These are phyloP conservation scores for Anarrhichthys ocellatus DNA, from an alignment of 2,113 vertebrate genomes.

Conservation along the genomic window DNA sequence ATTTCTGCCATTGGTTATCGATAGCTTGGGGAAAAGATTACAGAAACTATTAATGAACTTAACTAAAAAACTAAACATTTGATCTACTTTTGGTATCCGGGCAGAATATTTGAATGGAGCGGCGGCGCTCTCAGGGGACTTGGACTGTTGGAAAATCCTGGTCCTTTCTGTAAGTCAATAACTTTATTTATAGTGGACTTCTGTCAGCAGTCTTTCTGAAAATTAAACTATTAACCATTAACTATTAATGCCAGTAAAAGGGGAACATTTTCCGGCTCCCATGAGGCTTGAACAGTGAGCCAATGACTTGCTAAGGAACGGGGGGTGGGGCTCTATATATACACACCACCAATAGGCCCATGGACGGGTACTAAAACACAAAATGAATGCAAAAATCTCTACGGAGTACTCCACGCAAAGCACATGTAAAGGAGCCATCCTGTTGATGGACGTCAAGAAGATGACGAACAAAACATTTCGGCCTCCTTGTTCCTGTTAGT, in stretches of 20 bases:
- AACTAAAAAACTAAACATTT: not conserved
- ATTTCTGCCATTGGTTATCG: not conserved
- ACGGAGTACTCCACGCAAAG: conserved; percentile 27
- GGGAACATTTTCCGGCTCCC: not conserved
- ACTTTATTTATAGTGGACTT: not conserved
- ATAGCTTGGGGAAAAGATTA: not conserved
- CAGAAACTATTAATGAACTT: not conserved
- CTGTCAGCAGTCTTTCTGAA: not conserved
- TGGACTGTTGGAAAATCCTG: not conserved
- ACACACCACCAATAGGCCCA: not conserved
- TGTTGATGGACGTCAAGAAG: conserved; percentile 18
- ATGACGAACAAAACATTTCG: not conserved
- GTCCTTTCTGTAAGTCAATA: not conserved
- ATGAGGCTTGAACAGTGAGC: not conserved
- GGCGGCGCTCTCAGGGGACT: not conserved
- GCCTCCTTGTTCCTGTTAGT: not conserved
- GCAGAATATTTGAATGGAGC: not conserved
- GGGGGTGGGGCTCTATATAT: not conserved
- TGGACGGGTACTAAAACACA: conserved; percentile 8
- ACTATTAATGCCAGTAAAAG: not conserved
- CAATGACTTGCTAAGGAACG: not conserved
- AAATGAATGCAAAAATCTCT: conserved; percentile 24
- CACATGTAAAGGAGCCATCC: conserved; percentile 29
- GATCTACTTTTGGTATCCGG: not conserved
- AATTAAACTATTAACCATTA: not conserved